phyloP scores from a whole-genome alignment of 2,797 vertebrate genomes.

The Sebastes minor region DNA sequence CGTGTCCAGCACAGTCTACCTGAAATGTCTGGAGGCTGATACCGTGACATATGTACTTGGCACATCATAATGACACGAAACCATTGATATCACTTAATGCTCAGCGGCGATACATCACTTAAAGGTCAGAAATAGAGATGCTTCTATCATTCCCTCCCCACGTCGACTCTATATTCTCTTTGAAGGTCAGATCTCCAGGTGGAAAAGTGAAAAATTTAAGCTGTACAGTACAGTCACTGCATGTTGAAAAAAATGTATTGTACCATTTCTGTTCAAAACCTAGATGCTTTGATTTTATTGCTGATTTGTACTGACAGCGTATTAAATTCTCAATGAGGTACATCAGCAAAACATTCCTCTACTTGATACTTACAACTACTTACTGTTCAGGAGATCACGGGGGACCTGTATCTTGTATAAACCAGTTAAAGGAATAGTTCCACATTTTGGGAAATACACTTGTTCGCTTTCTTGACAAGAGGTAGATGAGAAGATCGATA shows the following conservation, averaged over 20 bases:
- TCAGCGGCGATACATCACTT: slow-evolving; percentile 47
- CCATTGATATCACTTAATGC: slow-evolving; percentile 69
- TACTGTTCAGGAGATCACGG: neutral
- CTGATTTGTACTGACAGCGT: neutral
- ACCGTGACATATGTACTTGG: slow-evolving; percentile 40
- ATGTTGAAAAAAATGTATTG: neutral
- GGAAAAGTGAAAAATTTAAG: slow-evolving; percentile 24
- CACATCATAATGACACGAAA: slow-evolving; percentile 35
- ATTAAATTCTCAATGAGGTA: neutral
- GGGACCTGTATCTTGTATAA: neutral
- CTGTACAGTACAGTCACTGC: neutral
- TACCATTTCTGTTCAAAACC: neutral
- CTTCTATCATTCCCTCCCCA: slow-evolving; percentile 39
- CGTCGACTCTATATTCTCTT: slow-evolving; percentile 31
- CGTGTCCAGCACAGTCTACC: slow-evolving; percentile 1
- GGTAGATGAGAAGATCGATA: neutral
- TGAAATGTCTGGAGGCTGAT: slow-evolving; percentile 22
- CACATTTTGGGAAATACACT: neutral
- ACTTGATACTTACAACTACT: neutral
- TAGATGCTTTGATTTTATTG: neutral
- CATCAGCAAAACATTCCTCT: neutral
- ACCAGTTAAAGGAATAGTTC: neutral
- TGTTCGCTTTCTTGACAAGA: too few species aligned
- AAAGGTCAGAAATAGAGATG: slow-evolving; percentile 62
- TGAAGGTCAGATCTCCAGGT: slow-evolving; percentile 62